phyloP scores from a whole-genome alignment of 1,140 invertebrate species.

The Mylabris phalerata region DNA sequence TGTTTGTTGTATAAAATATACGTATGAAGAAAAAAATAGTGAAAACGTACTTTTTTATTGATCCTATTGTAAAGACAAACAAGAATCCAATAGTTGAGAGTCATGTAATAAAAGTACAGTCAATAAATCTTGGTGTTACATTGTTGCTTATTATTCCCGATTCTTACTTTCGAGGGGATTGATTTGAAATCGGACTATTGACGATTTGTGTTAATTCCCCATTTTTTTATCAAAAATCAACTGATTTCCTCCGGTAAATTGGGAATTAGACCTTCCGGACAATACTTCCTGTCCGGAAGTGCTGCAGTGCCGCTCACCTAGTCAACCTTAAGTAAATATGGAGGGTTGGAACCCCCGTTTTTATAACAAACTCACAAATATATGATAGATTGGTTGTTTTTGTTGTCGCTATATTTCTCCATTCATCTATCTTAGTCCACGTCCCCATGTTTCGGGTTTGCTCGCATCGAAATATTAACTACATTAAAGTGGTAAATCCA shows the following conservation, averaged over 20 bases:
- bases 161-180: too few relatives aligned
- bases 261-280: conserved; percentile 22
- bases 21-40: conserved; percentile 2
- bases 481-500: conserved; percentile 14
- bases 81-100: conserved; percentile 17
- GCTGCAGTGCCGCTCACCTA: conserved; percentile 21
- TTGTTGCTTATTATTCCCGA: conserved; percentile 1
- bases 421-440: too few relatives aligned
- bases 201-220: too few relatives aligned
- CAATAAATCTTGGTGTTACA: conserved; percentile 30
- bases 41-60: conserved; percentile 22
- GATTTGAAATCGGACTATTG: too few relatives aligned
- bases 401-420: too few relatives aligned
- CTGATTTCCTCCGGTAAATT: conserved; percentile 13
- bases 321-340: conserved; percentile 22
- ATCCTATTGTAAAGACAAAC: conserved; percentile 20
- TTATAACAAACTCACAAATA: too few relatives aligned
- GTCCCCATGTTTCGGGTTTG: too few relatives aligned
- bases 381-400: too few relatives aligned
- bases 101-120: conserved; percentile 29
- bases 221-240: too few relatives aligned
- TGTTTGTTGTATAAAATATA: conserved; percentile 11
- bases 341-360: not conserved
- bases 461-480: conserved; percentile 7
- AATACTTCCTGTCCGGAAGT: conserved; percentile 30